A percentile compares a stretch with the other conserved stretches of the same genome.
phyloP scores from a whole-genome alignment of 2,888 invertebrate genomes.

The Agrochola circellaris region DNA sequence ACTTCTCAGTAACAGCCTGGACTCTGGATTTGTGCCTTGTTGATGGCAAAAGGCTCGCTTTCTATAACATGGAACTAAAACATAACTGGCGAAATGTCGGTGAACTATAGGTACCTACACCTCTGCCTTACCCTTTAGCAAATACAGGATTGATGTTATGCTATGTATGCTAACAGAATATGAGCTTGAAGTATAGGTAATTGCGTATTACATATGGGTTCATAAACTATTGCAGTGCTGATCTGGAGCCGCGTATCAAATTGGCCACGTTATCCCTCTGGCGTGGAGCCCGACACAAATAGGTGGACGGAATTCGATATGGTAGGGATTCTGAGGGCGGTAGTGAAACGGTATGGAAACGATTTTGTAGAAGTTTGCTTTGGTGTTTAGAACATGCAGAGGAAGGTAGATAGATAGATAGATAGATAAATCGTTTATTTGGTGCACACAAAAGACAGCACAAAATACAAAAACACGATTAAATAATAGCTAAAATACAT shows the following conservation, averaged over 20 bases:
- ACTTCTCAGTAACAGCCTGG: background rate
- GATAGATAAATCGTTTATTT: too few species aligned
- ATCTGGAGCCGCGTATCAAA: conserved; percentile 68
- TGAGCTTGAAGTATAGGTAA: conserved; percentile 16
- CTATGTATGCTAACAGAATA: background rate
- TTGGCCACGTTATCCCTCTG: conserved; percentile 69
- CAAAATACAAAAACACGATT: too few species aligned
- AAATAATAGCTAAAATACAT: too few species aligned
- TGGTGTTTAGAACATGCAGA: background rate
- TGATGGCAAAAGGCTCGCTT: too few species aligned
- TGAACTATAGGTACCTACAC: background rate
- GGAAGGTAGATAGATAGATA: too few species aligned
- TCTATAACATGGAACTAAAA: background rate
- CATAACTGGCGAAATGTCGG: background rate
- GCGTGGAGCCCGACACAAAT: conserved; percentile 58
- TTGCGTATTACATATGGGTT: conserved; percentile 48
- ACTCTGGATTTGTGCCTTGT: background rate
- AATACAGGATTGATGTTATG: background rate
- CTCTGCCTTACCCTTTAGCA: too few species aligned
- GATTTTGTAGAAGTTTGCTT: background rate
- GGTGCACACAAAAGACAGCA: too few species aligned
- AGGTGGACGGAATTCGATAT: conserved; percentile 61
- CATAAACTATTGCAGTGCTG: conserved; percentile 57
- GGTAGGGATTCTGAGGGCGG: conserved; percentile 43
- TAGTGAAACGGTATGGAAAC: conserved; percentile 30